Base-by-base conservation (phyloP, 2,113 vertebrate genomes). In the Brachyistius frenatus region DNA sequence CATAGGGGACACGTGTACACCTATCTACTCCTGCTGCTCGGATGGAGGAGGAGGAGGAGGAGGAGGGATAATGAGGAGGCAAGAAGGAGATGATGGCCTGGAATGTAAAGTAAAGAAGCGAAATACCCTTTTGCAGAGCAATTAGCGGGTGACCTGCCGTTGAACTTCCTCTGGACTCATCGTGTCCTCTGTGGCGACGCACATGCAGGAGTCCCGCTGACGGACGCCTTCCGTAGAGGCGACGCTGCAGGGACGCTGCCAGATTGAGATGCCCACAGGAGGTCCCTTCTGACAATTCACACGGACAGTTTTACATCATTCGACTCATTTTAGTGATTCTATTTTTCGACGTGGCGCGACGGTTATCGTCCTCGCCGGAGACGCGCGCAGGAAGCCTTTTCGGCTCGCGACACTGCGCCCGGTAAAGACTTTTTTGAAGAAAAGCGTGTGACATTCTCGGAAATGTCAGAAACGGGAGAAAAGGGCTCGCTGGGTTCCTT, bases 81-180 rank as follows among this genome's bases (percentile, higher is more conserved):
- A 44, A 60, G 65, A 69, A 32, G 58, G 47, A 52, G 39, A 67
- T 46, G 65, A 76, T 54, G 63, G 62, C 30, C 16, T 33, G 16
- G 63, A 83, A 76, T 86, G 16, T 73, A 68, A 57, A 89, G 61
- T 41, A 76, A 73, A 67, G 50, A 23, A 36, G 47, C 7, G 2
- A 79, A 73, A 66, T 30, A 66, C 47, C 53, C 69, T 52, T 80
- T 77, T 68, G 44, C 63, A 15, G 69, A 13, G 65, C 56, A 87
- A 88, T 86, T 87, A 87, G 54, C 2, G 52, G 52, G 50, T 66
- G 83, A 81, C 80, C 85, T 56, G 33, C 50, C 15, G 63, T 0
- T 89, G 81, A 91, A 84, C 81, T 55, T 70, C 58, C 37, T 33
- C 58, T 47, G 73, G 31, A 70, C 71, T 83, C 50, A 41, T 2